phyloP scores from a whole-genome alignment of 2,888 invertebrate species.

The Nymphalis urticae region DNA sequence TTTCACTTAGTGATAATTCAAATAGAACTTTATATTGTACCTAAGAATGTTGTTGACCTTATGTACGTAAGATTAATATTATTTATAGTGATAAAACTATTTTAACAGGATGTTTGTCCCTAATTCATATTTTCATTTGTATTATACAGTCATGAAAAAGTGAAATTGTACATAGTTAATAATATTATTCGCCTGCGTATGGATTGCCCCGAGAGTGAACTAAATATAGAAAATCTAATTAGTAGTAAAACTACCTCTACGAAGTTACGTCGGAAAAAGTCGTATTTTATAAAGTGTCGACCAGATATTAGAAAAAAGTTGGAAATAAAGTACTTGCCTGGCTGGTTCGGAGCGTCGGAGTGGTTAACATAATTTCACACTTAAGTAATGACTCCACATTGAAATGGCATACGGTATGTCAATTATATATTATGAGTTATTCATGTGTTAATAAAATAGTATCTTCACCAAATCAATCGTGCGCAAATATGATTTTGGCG shows the following conservation, averaged over 20 bases:
- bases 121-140: no score
- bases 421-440: background rate
- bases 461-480: background rate
- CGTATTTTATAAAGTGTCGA: constrained; percentile 17
- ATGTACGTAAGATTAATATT: no score
- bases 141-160: no score
- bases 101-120: no score
- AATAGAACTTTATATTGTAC: no score
- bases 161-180: background rate
- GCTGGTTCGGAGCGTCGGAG: constrained; percentile 13
- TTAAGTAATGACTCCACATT: constrained; percentile 26
- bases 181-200: background rate
- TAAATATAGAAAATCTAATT: background rate
- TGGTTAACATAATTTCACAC: constrained; percentile 30
- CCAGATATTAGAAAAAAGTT: constrained; percentile 14
- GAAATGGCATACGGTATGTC: constrained; percentile 7
- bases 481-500: background rate
- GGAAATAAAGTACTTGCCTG: constrained; percentile 6
- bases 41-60: no score
- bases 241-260: background rate
- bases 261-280: constrained; percentile 6
- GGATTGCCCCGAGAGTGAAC: background rate
- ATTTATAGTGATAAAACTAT: no score
- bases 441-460: background rate
- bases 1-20: constrained; percentile 30